phyloP scores from a whole-genome alignment of 1,140 invertebrate genomes.

The Heliconius hermathena region DNA sequence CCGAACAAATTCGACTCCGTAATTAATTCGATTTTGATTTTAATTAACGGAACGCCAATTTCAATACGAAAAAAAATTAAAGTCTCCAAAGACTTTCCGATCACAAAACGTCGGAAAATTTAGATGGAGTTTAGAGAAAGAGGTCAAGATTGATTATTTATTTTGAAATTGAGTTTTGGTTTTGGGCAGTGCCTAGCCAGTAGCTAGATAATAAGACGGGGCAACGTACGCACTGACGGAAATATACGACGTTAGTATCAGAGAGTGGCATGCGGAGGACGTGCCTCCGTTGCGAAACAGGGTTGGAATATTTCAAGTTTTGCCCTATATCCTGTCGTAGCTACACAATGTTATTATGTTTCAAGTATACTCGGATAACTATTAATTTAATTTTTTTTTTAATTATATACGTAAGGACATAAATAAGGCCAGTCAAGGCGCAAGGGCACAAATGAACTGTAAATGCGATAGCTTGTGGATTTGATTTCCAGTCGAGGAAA shows the following conservation, averaged over 20 bases:
- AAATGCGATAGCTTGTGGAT: too few relatives aligned
- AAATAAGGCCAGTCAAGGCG: too few relatives aligned
- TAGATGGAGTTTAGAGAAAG: constrained; percentile 16
- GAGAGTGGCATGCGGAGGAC: constrained; percentile 62
- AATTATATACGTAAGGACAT: too few relatives aligned
- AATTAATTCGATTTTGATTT: constrained; percentile 76
- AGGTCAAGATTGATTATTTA: constrained; percentile 28
- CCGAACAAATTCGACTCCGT: constrained; percentile 64
- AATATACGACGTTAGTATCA: constrained; percentile 66
- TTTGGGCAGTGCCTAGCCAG: constrained; percentile 8
- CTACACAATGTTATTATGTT: background rate
- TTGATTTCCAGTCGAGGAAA: too few relatives aligned
- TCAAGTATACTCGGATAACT: too few relatives aligned
- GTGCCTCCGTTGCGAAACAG: constrained; percentile 47
- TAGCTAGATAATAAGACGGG: constrained; percentile 52
- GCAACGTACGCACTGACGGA: constrained; percentile 53
- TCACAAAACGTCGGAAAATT: constrained; percentile 53
- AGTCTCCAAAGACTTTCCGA: constrained; percentile 68
- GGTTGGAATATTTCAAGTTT: constrained; percentile 35
- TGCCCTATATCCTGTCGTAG: background rate
- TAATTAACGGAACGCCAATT: constrained; percentile 74
- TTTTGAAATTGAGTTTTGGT: constrained; percentile 24
- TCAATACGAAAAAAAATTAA: constrained; percentile 69
- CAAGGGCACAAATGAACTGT: too few relatives aligned
- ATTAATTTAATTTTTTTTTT: too few relatives aligned